Evolutionary conservation across 1,140 invertebrate genomes (phyloP).

Genomic region (Musca domestica): DNA sequence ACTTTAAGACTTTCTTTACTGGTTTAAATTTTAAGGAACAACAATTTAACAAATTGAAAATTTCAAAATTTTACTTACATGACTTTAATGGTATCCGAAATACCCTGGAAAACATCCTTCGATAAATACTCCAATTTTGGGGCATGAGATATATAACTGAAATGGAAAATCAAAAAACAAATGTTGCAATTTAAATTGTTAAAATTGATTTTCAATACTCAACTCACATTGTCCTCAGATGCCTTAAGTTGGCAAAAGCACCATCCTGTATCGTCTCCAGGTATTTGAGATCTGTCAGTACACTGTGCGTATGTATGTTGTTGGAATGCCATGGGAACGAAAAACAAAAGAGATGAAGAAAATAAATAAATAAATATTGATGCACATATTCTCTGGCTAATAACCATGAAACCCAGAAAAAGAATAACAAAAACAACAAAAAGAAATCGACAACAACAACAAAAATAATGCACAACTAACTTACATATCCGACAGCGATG

Average conservation of each 20-base stretch:
- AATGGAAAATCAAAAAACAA: constrained; percentile 27
- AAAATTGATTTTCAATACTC: too few species aligned
- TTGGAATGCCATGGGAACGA: too few species aligned
- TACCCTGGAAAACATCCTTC: constrained; percentile 53
- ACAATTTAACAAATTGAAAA: too few species aligned
- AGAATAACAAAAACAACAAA: too few species aligned
- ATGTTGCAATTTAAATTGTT: not conserved
- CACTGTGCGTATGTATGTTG: constrained; percentile 38
- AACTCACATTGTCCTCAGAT: constrained; percentile 57
- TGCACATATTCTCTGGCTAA: not conserved
- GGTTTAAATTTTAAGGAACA: too few species aligned
- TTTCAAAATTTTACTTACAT: constrained; percentile 47
- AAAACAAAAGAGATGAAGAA: not conserved
- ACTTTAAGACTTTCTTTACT: too few species aligned
- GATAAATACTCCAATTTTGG: constrained; percentile 56
- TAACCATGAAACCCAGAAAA: too few species aligned
- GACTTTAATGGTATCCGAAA: constrained; percentile 56
- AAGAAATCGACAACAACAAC: too few species aligned
- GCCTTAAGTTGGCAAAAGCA: constrained; percentile 53
- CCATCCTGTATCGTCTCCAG: constrained; percentile 55
- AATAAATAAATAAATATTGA: not conserved
- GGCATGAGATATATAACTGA: constrained; percentile 58
- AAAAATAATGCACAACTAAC: constrained; percentile 21
- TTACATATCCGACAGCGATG: constrained; percentile 47
- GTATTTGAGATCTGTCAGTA: constrained; percentile 53